Percentiles rank a stretch among this genome's conserved stretches.
These are phyloP conservation scores for Ligdia adustata DNA, from an alignment of 2,888 invertebrate genomes.

Conservation along the genomic window DNA sequence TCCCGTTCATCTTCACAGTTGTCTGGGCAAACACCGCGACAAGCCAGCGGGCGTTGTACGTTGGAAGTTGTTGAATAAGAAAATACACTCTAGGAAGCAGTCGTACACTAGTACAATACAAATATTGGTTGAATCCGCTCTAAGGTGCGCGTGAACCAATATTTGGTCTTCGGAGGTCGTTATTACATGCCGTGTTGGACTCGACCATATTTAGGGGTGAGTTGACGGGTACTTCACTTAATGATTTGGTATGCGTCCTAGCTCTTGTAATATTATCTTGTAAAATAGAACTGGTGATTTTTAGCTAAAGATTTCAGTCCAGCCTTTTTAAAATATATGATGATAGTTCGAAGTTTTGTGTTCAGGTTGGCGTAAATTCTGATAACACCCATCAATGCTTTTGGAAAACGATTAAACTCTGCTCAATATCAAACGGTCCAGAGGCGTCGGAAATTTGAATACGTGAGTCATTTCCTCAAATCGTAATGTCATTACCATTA, in stretches of 20 bases:
- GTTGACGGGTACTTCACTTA: neutral
- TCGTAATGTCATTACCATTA: constrained; percentile 45
- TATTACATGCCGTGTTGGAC: constrained; percentile 56
- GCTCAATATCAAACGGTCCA: constrained; percentile 3
- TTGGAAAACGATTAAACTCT: constrained; percentile 1
- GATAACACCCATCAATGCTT: neutral
- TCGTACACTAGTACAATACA: constrained; percentile 68
- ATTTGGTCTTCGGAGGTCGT: constrained; percentile 70
- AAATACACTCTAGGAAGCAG: constrained; percentile 77
- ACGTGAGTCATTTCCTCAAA: constrained; percentile 42
- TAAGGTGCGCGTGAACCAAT: constrained; percentile 74
- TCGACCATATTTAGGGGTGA: constrained; percentile 11
- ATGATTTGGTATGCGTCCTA: neutral
- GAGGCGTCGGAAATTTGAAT: constrained; percentile 19
- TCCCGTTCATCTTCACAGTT: constrained; percentile 50
- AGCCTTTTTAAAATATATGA: neutral
- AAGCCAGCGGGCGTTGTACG: constrained; percentile 68
- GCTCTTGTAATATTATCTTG: neutral
- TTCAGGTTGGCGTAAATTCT: constrained; percentile 3
- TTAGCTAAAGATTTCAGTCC: too few species aligned
- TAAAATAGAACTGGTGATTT: too few species aligned
- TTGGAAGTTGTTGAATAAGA: constrained; percentile 76
- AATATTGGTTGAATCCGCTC: constrained; percentile 79
- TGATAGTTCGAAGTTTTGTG: neutral
- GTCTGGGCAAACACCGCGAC: constrained; percentile 66